Evolutionary conservation across 2,797 vertebrate genomes (phyloP).

Genomic region (Iguana delicatissima): DNA sequence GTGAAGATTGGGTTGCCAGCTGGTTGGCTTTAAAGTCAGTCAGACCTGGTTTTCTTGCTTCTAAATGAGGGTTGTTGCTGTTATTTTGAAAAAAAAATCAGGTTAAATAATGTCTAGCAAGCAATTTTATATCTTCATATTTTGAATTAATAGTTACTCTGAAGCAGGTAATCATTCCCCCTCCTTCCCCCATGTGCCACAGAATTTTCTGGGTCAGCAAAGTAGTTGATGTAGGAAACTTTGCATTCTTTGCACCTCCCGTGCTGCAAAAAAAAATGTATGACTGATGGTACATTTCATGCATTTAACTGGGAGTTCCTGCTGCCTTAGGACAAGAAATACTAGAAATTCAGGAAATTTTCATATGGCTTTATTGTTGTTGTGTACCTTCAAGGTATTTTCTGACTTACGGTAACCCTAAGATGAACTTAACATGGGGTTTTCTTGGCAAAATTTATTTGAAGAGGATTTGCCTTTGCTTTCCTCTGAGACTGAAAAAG

Average conservation of each 20-base stretch:
- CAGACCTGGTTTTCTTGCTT: background rate
- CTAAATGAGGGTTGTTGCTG: background rate
- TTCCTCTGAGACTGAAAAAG: background rate
- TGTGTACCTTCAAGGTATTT: no score
- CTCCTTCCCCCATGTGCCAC: background rate
- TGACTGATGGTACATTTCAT: no score
- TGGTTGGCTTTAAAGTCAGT: background rate
- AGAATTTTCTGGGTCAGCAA: background rate
- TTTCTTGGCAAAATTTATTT: background rate
- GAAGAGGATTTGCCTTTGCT: background rate
- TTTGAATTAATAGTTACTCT: background rate
- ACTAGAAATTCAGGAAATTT: no score
- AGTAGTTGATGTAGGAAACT: background rate
- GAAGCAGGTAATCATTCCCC: background rate
- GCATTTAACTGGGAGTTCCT: no score
- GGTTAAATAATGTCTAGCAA: background rate
- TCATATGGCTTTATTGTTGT: no score
- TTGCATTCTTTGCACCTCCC: background rate
- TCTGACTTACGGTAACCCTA: no score
- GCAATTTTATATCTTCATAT: background rate
- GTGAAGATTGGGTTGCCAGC: background rate
- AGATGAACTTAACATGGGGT: background rate
- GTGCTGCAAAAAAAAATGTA: no score
- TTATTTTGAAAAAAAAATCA: background rate
- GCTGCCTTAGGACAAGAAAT: no score